Conservation (phyloP, 2,113 vertebrate species). For the Bucco capensis region DNA sequence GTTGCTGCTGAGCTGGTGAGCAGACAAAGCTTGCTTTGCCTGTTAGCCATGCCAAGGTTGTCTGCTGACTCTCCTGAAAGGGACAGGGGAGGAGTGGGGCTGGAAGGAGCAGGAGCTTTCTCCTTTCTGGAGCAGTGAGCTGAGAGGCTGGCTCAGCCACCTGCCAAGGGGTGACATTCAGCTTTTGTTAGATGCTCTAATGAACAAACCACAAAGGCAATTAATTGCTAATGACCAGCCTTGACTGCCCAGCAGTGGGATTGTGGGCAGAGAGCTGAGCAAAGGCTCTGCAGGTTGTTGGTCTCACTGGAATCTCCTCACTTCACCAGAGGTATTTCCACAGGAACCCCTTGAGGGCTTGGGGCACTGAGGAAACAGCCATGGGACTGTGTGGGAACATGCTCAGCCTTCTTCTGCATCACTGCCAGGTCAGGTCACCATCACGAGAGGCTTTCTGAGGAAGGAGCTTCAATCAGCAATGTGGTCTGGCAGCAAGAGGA, state of each 20-base stretch:
- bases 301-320: not conserved
- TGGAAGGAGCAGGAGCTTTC: not conserved
- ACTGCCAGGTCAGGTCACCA: accelerated
- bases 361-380: not conserved
- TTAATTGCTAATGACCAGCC: not conserved
- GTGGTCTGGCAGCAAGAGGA: accelerated
- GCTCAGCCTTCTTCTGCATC: not conserved
- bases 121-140: not conserved
- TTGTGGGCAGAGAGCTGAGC: not conserved
- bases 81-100: not conserved
- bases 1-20: not conserved
- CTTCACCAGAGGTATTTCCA: not conserved
- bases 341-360: not conserved
- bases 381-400: accelerated
- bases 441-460: not conserved
- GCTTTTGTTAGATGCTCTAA: not conserved
- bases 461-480: not conserved
- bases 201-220: not conserved
- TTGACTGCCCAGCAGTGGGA: not conserved
- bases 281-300: not conserved
- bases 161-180: not conserved
- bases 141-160: not conserved
- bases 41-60: accelerated
- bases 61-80: not conserved
- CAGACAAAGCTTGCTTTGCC: not conserved